A percentile compares a stretch with the other conserved stretches of the same genome.
These are phyloP conservation scores for Molossus alvarezi DNA, from an alignment of 2,797 vertebrate species.

Conservation along the genomic window DNA sequence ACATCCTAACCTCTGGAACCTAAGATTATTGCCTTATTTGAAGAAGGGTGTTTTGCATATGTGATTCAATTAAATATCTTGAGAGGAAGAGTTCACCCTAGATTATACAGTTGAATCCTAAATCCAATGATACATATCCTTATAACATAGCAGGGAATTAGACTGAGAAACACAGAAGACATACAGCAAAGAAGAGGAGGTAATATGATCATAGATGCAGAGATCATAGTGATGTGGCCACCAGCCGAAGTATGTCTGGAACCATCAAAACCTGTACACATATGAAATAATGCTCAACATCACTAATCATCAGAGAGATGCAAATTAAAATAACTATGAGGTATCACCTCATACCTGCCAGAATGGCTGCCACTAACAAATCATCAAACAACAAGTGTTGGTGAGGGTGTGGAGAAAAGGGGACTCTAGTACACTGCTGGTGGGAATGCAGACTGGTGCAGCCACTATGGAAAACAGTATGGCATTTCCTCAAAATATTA, in stretches of 20 bases:
- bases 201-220: rapidly evolving
- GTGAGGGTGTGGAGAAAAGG: too few species aligned
- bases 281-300: too few species aligned
- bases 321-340: too few species aligned
- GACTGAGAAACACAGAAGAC: not conserved
- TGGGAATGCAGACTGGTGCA: too few species aligned
- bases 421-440: too few species aligned
- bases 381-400: too few species aligned
- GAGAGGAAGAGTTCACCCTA: not conserved
- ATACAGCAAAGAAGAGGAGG: not conserved
- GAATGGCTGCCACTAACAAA: too few species aligned
- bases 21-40: not conserved
- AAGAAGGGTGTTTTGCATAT: not conserved
- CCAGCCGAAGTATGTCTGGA: not conserved
- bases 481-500: too few species aligned
- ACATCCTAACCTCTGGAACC: not conserved
- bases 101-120: not conserved
- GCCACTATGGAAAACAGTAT: too few species aligned
- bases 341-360: too few species aligned
- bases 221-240: not conserved
- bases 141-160: not conserved
- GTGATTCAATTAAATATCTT: not conserved
- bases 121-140: not conserved
- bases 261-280: not conserved
- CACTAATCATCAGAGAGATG: too few species aligned